These are phyloP conservation scores for Drosophila eugracilis DNA, from an alignment of 1,140 invertebrate genomes.

Conservation along the genomic window DNA sequence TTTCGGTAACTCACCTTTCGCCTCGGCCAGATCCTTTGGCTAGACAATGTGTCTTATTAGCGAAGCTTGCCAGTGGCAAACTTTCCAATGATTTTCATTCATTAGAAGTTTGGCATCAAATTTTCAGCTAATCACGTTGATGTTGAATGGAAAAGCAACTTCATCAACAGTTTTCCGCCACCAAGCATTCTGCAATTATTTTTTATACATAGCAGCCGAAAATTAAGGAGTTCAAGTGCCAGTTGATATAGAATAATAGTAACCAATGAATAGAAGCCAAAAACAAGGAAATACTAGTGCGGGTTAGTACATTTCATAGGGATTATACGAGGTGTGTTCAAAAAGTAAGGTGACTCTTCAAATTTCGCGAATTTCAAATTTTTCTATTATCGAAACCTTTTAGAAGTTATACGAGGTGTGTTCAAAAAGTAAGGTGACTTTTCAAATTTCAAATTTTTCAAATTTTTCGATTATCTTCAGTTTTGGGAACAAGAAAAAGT, in stretches of 20 bases:
- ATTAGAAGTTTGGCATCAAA: constrained; percentile 50
- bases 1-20: constrained; percentile 43
- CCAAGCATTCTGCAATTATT: neutral
- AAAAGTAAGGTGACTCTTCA: no score
- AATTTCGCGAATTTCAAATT: no score
- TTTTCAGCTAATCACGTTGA: constrained; percentile 64
- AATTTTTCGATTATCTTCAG: no score
- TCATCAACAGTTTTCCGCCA: constrained; percentile 42
- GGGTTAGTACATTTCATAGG: no score
- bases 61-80: constrained; percentile 37
- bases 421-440: no score
- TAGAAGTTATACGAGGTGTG: no score
- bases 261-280: neutral
- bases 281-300: neutral
- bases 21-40: constrained; percentile 21
- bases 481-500: no score
- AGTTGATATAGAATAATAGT: neutral
- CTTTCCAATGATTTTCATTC: constrained; percentile 75
- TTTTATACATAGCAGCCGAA: neutral
- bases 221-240: neutral
- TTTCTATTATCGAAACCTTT: no score
- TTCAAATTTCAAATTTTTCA: no score
- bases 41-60: constrained; percentile 80
- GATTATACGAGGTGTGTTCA: no score
- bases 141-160: constrained; percentile 55